Evolutionary conservation across 2,888 invertebrate species (phyloP).

Genomic region (Nymphalis polychloros): DNA sequence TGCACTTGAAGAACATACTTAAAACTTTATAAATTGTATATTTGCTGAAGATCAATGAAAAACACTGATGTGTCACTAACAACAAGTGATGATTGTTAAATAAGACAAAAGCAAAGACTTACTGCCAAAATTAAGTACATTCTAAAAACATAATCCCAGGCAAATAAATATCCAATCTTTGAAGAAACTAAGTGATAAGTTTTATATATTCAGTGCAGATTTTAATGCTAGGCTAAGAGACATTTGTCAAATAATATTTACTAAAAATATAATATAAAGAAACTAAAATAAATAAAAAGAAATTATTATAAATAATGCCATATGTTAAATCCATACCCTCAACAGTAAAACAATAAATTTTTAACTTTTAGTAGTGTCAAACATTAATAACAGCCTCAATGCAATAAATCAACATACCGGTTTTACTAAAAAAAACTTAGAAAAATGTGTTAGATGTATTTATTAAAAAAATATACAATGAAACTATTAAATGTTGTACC

Average conservation of each 20-base stretch:
- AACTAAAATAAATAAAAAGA: slow-evolving; percentile 34
- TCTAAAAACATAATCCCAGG: slow-evolving; percentile 20
- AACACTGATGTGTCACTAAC: not conserved
- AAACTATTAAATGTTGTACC: slow-evolving; percentile 62
- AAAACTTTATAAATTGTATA: not conserved
- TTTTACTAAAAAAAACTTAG: slow-evolving; percentile 40
- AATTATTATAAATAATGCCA: slow-evolving; percentile 28
- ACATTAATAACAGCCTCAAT: slow-evolving; percentile 38
- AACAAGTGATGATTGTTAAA: not conserved
- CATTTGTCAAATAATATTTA: slow-evolving; percentile 11
- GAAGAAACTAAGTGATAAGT: not conserved
- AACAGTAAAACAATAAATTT: slow-evolving; percentile 18
- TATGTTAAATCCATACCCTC: slow-evolving; percentile 15
- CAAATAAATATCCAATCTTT: not conserved
- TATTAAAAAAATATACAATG: slow-evolving; percentile 57
- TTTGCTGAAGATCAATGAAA: not conserved
- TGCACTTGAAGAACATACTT: slow-evolving; percentile 4
- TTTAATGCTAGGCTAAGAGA: slow-evolving; percentile 18
- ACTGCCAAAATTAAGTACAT: slow-evolving; percentile 33
- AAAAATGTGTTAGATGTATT: slow-evolving; percentile 40
- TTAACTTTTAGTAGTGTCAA: slow-evolving; percentile 28
- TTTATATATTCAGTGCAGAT: not conserved
- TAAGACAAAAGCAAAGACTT: not conserved
- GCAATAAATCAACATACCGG: slow-evolving; percentile 33
- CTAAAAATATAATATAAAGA: slow-evolving; percentile 15